A percentile compares a stretch with the other conserved stretches of the same genome.
Conservation (phyloP, 1,140 invertebrate species). For the Eubasilissa regina region DNA sequence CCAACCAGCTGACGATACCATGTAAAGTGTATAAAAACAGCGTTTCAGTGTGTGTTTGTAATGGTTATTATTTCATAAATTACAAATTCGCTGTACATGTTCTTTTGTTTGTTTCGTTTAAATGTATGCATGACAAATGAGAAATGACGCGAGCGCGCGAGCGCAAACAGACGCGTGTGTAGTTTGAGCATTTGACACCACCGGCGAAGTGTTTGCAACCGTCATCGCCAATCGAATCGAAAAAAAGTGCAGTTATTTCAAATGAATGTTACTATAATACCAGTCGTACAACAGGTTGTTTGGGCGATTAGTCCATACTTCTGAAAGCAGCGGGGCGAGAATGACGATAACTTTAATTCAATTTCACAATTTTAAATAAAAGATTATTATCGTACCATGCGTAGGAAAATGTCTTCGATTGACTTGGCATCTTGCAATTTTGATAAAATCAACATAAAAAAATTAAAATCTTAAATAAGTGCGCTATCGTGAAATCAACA, state of each 20-base stretch:
- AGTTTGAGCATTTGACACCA: slow-evolving; percentile 41
- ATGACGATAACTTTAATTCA: no score
- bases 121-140: background rate
- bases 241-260: background rate
- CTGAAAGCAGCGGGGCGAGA: no score
- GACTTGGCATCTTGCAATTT: background rate
- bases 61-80: slow-evolving; percentile 40
- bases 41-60: slow-evolving; percentile 31
- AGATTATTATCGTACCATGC: no score
- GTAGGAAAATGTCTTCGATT: background rate
- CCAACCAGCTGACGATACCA: background rate
- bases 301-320: no score
- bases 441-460: background rate
- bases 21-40: slow-evolving; percentile 33
- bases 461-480: background rate
- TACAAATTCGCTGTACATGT: slow-evolving; percentile 29
- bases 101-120: background rate
- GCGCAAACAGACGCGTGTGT: background rate
- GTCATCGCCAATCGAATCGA: background rate
- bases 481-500: no score
- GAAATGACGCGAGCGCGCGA: background rate
- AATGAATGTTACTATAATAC: background rate
- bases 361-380: no score
- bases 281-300: no score
- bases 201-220: background rate